A percentile compares a stretch with the other conserved stretches of the same genome.
These are phyloP conservation scores for Electrona antarctica DNA, from an alignment of 2,113 vertebrate species.

Conservation along the genomic window DNA sequence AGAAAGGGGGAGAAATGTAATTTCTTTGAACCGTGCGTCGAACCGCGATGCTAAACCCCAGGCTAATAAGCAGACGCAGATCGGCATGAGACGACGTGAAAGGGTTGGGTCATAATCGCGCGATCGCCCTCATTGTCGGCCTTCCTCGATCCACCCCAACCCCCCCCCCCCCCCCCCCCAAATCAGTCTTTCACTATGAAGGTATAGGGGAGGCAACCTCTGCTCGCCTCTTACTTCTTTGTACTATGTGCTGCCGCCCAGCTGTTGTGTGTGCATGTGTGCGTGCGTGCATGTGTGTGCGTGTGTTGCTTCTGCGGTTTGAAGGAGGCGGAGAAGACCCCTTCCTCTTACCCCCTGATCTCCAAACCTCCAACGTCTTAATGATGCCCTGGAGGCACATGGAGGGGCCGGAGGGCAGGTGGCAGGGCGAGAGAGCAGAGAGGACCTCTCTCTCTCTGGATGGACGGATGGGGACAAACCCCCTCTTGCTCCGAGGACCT, in stretches of 20 bases:
- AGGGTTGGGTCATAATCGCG: constrained; percentile 34
- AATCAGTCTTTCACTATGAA: constrained; percentile 27
- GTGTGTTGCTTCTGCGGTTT: constrained; percentile 44
- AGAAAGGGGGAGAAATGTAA: constrained; percentile 30
- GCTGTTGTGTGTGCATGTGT: constrained; percentile 49
- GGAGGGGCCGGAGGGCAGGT: constrained; percentile 59
- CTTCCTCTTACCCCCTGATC: constrained; percentile 46
- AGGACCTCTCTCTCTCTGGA: constrained; percentile 10
- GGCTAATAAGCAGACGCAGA: constrained; percentile 59
- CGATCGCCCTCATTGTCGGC: constrained; percentile 41
- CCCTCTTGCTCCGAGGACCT: constrained; percentile 29
- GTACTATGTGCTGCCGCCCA: constrained; percentile 47
- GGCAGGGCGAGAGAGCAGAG: constrained; percentile 56
- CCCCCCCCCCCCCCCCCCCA: not conserved
- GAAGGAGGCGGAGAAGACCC: constrained; percentile 38
- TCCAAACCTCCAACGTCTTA: constrained; percentile 54
- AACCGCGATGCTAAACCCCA: constrained; percentile 66
- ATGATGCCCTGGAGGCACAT: constrained; percentile 73
- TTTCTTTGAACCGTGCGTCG: constrained; percentile 54
- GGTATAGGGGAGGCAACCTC: constrained; percentile 19
- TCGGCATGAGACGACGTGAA: constrained; percentile 4
- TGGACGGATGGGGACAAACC: constrained; percentile 18
- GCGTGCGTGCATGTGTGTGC: not conserved
- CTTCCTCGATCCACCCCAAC: constrained; percentile 4
- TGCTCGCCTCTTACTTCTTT: constrained; percentile 46